These are phyloP conservation scores for Macrostomum lignano DNA, from an alignment of 1,140 invertebrate species.

Conservation along the genomic window DNA sequence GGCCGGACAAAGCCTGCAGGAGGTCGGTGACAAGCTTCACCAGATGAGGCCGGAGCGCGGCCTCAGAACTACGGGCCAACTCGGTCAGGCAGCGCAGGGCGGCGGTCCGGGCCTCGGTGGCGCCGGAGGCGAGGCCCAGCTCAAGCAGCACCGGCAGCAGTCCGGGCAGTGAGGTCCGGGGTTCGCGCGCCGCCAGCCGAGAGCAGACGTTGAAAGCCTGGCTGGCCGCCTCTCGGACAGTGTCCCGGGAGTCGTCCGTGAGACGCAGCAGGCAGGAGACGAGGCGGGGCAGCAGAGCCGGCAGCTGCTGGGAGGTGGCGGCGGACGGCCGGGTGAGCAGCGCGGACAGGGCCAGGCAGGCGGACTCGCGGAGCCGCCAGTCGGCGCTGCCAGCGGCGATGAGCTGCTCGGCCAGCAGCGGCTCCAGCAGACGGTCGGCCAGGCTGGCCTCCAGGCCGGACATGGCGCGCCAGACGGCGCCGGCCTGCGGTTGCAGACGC, in stretches of 20 bases:
- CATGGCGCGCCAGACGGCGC: too few species aligned
- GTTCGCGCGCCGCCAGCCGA: not conserved
- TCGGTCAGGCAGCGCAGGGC: not conserved
- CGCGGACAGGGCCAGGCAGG: not conserved
- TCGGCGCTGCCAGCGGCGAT: not conserved
- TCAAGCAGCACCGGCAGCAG: constrained; percentile 1
- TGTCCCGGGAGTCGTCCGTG: not conserved
- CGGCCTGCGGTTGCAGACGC: too few species aligned
- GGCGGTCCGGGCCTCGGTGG: not conserved
- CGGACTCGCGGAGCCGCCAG: not conserved
- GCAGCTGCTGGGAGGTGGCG: not conserved
- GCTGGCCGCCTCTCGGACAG: not conserved
- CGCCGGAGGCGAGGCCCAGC: not conserved
- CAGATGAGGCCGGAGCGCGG: constrained; percentile 45
- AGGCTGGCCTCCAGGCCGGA: too few species aligned
- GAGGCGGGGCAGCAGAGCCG: not conserved
- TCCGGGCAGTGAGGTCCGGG: not conserved
- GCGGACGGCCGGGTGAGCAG: not conserved
- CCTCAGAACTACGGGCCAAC: constrained; percentile 34
- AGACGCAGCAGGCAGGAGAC: not conserved
- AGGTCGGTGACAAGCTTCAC: constrained; percentile 48
- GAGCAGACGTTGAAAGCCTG: not conserved
- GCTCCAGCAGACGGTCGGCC: too few species aligned
- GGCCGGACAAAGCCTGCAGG: constrained; percentile 48
- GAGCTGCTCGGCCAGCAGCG: not conserved